Evolutionary conservation across 2,113 vertebrate species (phyloP), one percentile per base, ranked within the genome.

Genomic region (Corynorhinus townsendii): DNA sequence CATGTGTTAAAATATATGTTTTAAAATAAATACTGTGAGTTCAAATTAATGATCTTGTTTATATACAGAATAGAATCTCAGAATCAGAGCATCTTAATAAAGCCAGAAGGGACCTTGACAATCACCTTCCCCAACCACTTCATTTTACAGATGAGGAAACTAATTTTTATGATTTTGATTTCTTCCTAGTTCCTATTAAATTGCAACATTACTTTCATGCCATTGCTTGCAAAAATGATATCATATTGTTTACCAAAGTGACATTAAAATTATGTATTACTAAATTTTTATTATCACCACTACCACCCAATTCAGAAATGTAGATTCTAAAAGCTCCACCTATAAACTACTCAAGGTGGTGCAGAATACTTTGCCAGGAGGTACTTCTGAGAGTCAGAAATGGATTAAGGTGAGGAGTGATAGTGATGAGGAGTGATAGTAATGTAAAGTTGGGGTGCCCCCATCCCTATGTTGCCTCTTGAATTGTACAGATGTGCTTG

Each of bases 1-100:
- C 22, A 76, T 79, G 19, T 59, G 17, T 72, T 88, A 94, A 80
- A 93, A 96, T 87, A 86, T 0, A 45, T 45, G 17, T 35, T 66
- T 88, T 83, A 93, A 96, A 96, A 97, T 94, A 91, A 92, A 87
- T 54, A 45, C n/a, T 73, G 26, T 90, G 77, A 92, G 76, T 93
- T 97, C 77, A 93, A 96, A 95, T 90, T 92, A 95, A 92, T 93
- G 88, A 86, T 77, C 90, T 96, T 91, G 83, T 89, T 96, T 96
- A 95, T 91, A 95, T 94, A 95, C 86, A 91, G 80, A 86, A 91
- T 73, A 64, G 52, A 94, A 91, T 89, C 45, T 94, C 72, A 86
- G 81, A 95, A 86, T 86, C 19, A 76, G 16, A 90, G 22, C 30
- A 54, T 66, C 30, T 68, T 77, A 94, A 86, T 84, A 93, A 93